Percentiles rank a stretch among this genome's conserved stretches.
Conservation (phyloP, 2,113 vertebrate genomes). For the Atherinomorus stipes region DNA sequence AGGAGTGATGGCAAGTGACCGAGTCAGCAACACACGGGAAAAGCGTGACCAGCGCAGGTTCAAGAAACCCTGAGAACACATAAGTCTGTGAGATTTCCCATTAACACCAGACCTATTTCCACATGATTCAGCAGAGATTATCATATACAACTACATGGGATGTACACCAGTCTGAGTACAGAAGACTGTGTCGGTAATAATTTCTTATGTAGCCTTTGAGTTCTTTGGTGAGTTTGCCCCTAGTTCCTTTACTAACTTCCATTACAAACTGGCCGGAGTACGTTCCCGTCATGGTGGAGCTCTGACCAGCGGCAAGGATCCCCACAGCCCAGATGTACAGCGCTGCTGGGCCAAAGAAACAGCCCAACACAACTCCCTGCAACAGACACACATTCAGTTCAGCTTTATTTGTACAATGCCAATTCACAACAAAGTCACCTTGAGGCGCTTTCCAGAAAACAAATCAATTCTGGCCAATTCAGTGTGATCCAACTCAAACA, state of each 20-base stretch:
- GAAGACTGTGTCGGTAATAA: background rate
- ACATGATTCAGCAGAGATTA: constrained; percentile 3
- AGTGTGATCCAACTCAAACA: too few relatives aligned
- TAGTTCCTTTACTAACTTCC: constrained; percentile 84
- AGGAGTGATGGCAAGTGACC: constrained; percentile 91
- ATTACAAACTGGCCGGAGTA: constrained; percentile 96
- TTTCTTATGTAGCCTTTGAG: background rate
- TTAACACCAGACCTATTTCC: background rate
- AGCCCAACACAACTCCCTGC: constrained; percentile 90
- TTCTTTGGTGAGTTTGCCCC: background rate
- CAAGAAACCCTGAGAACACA: constrained; percentile 88
- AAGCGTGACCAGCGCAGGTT: constrained; percentile 96
- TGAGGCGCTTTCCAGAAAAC: too few relatives aligned
- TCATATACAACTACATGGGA: background rate
- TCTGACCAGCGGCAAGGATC: constrained; percentile 94
- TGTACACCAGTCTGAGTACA: background rate
- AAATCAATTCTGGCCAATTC: too few relatives aligned
- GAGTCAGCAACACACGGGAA: constrained; percentile 90
- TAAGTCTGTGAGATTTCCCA: background rate
- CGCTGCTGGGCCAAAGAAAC: constrained; percentile 89
- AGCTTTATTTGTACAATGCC: too few relatives aligned
- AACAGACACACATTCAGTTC: background rate
- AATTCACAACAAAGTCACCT: too few relatives aligned
- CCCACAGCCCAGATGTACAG: constrained; percentile 95
- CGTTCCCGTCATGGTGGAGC: constrained; percentile 95